phyloP scores from a whole-genome alignment of 2,113 vertebrate genomes.

The Diphyllodes magnificus region DNA sequence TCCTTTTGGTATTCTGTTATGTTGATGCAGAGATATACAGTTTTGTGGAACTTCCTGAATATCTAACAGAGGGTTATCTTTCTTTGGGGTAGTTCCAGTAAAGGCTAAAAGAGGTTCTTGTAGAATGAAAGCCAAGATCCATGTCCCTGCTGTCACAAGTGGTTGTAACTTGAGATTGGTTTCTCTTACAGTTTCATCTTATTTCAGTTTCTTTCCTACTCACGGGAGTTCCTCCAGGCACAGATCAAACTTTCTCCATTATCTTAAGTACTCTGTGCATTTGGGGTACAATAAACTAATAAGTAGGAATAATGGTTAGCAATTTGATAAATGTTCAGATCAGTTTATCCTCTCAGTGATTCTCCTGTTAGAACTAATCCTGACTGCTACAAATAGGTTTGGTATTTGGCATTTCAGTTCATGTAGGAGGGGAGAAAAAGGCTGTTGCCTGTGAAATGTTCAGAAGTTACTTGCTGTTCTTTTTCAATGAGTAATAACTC shows the following conservation, averaged over 20 bases:
- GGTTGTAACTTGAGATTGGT: neutral
- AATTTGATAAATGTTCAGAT: neutral
- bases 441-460: neutral
- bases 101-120: neutral
- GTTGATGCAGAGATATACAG: neutral
- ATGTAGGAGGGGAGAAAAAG: constrained; percentile 11
- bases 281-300: neutral
- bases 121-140: neutral
- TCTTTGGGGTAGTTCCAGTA: neutral
- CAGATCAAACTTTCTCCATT: neutral
- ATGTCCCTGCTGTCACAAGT: neutral
- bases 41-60: neutral
- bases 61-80: neutral
- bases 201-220: neutral
- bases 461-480: constrained; percentile 34
- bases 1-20: neutral
- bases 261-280: neutral
- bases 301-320: neutral
- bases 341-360: neutral
- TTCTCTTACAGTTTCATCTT: neutral
- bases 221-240: neutral
- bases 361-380: neutral
- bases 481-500: constrained; percentile 25
- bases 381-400: constrained; percentile 32
- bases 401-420: constrained; percentile 49